Evolutionary conservation across 2,113 vertebrate species (phyloP).

Genomic region (Leuciscus idus): DNA sequence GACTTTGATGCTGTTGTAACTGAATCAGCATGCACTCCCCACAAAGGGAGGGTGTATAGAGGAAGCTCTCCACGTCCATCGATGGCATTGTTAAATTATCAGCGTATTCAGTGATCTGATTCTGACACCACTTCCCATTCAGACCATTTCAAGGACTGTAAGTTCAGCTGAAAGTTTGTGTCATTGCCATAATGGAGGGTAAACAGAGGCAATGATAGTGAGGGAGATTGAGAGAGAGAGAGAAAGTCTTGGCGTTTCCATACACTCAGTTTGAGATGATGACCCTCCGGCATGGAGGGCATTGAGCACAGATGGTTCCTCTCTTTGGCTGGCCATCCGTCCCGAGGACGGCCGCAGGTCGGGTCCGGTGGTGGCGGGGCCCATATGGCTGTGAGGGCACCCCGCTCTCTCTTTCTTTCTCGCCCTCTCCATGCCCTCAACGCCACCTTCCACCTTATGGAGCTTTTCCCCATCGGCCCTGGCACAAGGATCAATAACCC

Average conservation of each 20-base stretch:
- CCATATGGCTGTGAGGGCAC: slow-evolving; percentile 70
- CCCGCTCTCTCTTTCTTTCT: slow-evolving; percentile 55
- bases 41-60: neutral
- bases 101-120: neutral
- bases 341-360: slow-evolving; percentile 51
- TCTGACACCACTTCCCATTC: slow-evolving; percentile 3
- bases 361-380: slow-evolving; percentile 58
- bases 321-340: slow-evolving; percentile 58
- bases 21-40: neutral
- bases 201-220: neutral
- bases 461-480: slow-evolving; percentile 41
- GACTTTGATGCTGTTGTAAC: slow-evolving; percentile 34
- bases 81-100: neutral
- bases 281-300: slow-evolving; percentile 67
- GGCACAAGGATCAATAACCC: slow-evolving; percentile 31
- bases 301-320: slow-evolving; percentile 70
- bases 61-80: neutral
- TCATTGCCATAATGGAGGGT: slow-evolving; percentile 25
- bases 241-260: slow-evolving; percentile 61
- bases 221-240: neutral
- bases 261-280: slow-evolving; percentile 65
- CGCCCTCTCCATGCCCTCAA: slow-evolving; percentile 59
- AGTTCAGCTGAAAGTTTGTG: neutral
- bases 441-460: slow-evolving; percentile 69
- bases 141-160: slow-evolving; percentile 1